phyloP scores from a whole-genome alignment of 2,888 invertebrate genomes.

The Beris morrisii region DNA sequence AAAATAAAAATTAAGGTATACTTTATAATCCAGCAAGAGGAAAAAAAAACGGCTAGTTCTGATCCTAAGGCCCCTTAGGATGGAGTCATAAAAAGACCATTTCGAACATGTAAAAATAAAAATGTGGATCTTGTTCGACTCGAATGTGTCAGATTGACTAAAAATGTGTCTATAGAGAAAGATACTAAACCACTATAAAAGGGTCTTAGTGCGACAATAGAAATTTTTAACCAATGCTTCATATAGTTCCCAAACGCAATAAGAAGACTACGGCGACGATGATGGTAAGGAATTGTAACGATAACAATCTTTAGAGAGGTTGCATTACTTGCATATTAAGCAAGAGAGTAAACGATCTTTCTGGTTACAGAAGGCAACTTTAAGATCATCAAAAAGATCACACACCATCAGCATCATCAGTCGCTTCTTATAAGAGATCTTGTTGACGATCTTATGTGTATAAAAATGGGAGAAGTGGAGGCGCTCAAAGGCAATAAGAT shows the following conservation, averaged over 20 bases:
- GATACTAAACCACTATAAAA: constrained; percentile 10
- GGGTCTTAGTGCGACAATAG: constrained; percentile 20
- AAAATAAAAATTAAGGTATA: no score
- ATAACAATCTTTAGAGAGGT: constrained; percentile 25
- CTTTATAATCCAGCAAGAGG: no score
- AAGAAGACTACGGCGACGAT: constrained; percentile 12
- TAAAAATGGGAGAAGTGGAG: neutral
- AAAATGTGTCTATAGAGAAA: constrained; percentile 8
- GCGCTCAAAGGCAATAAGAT: neutral
- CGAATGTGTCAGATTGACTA: constrained; percentile 14
- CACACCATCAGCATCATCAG: constrained; percentile 6
- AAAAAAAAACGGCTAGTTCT: no score
- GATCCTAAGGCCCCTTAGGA: neutral
- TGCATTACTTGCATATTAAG: constrained; percentile 33
- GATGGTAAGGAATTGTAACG: constrained; percentile 20
- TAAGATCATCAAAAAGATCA: constrained; percentile 25
- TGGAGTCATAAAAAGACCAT: constrained; percentile 24
- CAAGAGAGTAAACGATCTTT: constrained; percentile 15
- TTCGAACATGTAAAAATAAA: constrained; percentile 21
- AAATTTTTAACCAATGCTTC: constrained; percentile 14
- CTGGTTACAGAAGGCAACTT: constrained; percentile 20
- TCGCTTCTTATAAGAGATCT: neutral
- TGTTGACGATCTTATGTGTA: neutral
- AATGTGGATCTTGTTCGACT: constrained; percentile 28
- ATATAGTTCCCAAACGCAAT: constrained; percentile 5